These are phyloP conservation scores for Choreutis nemorana DNA, from an alignment of 2,888 invertebrate genomes.

Conservation along the genomic window DNA sequence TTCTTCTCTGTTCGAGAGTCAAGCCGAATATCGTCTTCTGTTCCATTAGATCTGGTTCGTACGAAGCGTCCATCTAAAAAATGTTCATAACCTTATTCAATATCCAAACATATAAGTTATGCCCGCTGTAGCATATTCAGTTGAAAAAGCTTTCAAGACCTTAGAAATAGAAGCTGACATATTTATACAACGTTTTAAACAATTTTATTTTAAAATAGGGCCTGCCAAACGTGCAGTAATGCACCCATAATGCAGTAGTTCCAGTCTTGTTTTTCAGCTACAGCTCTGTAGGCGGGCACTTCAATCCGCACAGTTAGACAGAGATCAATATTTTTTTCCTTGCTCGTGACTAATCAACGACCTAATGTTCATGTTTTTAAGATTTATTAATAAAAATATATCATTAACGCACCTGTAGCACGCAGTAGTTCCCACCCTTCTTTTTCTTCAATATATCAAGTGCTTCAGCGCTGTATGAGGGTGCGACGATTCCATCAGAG, in stretches of 20 bases:
- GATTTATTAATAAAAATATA: slow-evolving; percentile 1
- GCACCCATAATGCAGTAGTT: no score
- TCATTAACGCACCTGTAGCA: slow-evolving; percentile 76
- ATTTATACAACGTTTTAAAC: no score
- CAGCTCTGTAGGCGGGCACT: no score
- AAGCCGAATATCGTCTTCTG: slow-evolving; percentile 85
- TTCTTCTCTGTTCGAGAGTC: slow-evolving; percentile 86
- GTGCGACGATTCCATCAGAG: slow-evolving; percentile 98
- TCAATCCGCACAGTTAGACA: no score
- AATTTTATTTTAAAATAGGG: no score
- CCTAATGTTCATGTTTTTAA: slow-evolving; percentile 3
- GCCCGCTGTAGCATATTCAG: slow-evolving; percentile 1
- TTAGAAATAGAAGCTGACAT: no score
- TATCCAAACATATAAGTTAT: background rate
- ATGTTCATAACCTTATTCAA: background rate
- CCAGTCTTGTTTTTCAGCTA: background rate
- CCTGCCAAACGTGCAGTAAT: no score
- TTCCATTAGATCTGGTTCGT: slow-evolving; percentile 83
- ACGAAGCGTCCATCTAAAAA: slow-evolving; percentile 83
- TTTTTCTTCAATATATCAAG: slow-evolving; percentile 89
- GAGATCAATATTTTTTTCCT: no score
- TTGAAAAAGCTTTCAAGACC: no score
- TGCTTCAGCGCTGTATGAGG: slow-evolving; percentile 86
- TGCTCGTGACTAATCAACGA: no score
- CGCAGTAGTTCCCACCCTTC: slow-evolving; percentile 92